Evolutionary conservation across 2,113 vertebrate species (phyloP), one percentile per base, ranked within the genome.

Genomic region (Podarcis muralis): DNA sequence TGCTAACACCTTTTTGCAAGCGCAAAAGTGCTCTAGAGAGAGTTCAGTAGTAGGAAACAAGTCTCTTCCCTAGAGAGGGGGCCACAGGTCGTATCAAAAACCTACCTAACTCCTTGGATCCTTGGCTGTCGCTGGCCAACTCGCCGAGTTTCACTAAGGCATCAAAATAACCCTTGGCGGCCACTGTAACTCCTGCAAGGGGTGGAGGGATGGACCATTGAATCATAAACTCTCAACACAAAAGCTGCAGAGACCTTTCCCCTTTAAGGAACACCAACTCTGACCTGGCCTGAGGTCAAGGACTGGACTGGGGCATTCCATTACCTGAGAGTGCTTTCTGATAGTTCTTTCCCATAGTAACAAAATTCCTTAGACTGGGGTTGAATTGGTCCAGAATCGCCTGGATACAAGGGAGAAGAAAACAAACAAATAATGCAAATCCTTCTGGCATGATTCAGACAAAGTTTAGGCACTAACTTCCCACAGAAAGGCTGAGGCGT

Each of bases 111-210:
- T 98, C 98, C 91, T 98, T 98, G 83, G 98, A 98, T 72, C 97
- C 98, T 95, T 98, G 98, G 93, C 98, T 98, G 93, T 98, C 97
- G 40, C 97, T 98, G 22, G 98, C 98, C 92, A 98, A 94, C 88
- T 98, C 98, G 72, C 98, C 98, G 0, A 98, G 97, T 94, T 98
- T 98, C 92, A 98, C 98, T 92, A 98, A 95, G 71, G 97, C 96
- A 68, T 98, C 97, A n/a, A 98, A 98, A 94, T 98, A 98, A 9
- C 98, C 98, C 89, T 98, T 98, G 25, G 98, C 98, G 84, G 98
- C 97, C 59, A 97, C 94, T 0, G 97, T 98, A 81, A 98, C 98
- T 80, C 98, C 98, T 98, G 95, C 32, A 72, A 85, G 68, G 62
- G 91, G 27, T 93, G 11, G 4, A n/a, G 32, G 27, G 27, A 65